These are phyloP conservation scores for Lerema accius DNA, from an alignment of 1,140 invertebrate genomes.

Conservation along the genomic window DNA sequence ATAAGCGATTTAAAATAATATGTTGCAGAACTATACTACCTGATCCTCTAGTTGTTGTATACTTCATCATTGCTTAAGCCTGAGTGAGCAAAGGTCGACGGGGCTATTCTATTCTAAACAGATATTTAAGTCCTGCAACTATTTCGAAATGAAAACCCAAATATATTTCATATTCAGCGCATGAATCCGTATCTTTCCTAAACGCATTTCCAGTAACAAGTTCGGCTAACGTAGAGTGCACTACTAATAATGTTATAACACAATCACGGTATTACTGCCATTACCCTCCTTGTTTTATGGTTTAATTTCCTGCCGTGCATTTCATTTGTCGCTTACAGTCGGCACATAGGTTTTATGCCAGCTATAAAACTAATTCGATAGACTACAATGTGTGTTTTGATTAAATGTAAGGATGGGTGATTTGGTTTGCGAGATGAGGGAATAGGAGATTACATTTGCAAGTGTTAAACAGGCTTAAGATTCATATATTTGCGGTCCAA, in stretches of 20 bases:
- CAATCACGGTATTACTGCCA: conserved; percentile 47
- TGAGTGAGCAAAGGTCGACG: no score
- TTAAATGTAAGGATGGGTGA: conserved; percentile 37
- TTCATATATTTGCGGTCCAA: no score
- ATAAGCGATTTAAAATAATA: no score
- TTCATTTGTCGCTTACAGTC: conserved; percentile 42
- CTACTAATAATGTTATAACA: conserved; percentile 38
- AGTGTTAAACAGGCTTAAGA: no score
- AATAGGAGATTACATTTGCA: no score
- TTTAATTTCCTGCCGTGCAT: conserved; percentile 67
- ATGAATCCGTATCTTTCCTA: conserved; percentile 1
- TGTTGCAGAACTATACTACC: no score
- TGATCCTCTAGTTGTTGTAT: no score
- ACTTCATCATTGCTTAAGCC: no score
- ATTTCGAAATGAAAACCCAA: no score
- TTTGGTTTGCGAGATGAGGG: conserved; percentile 18
- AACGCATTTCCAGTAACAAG: conserved; percentile 29
- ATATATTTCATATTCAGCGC: no score
- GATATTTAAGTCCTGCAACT: no score
- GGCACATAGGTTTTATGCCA: conserved; percentile 26
- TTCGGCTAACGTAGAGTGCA: conserved; percentile 29
- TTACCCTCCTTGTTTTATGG: conserved; percentile 56
- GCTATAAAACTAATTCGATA: conserved; percentile 51
- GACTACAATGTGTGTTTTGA: conserved; percentile 48
- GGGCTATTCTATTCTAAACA: no score